phyloP scores from a whole-genome alignment of 2,113 vertebrate species.

The Leptocoma aspasia region DNA sequence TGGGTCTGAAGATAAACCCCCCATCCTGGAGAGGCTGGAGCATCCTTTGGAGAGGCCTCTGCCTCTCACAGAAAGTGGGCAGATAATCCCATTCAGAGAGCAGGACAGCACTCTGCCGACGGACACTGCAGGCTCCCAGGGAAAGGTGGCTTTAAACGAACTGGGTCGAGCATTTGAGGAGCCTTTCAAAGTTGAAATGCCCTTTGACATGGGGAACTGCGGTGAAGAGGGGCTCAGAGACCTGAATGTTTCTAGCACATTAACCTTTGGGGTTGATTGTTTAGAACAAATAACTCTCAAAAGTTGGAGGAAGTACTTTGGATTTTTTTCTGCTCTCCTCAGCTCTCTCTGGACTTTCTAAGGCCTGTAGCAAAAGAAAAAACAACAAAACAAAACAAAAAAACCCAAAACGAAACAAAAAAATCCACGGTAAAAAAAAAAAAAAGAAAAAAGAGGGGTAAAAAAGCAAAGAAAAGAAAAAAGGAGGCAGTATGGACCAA shows the following conservation, averaged over 20 bases:
- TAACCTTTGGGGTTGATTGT: conserved; percentile 19
- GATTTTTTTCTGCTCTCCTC: neutral
- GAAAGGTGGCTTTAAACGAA: neutral
- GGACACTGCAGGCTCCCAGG: neutral
- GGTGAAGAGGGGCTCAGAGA: neutral
- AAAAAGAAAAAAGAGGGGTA: neutral
- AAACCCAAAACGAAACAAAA: neutral
- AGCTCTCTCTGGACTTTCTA: conserved; percentile 12
- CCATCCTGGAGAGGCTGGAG: neutral
- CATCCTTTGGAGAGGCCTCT: neutral
- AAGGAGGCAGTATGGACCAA: conserved; percentile 22
- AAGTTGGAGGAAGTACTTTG: conserved; percentile 36
- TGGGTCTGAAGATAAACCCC: conserved; percentile 38
- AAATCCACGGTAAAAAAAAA: neutral
- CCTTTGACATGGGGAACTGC: neutral
- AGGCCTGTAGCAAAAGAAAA: conserved; percentile 41
- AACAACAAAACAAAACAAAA: neutral
- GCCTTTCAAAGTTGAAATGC: neutral
- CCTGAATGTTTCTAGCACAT: neutral
- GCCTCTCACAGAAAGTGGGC: neutral
- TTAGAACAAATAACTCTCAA: conserved; percentile 34
- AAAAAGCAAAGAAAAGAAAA: neutral
- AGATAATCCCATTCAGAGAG: neutral
- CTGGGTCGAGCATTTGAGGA: neutral
- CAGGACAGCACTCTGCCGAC: neutral